phyloP scores from a whole-genome alignment of 2,797 vertebrate genomes.

The Ctenosaura bakeri region DNA sequence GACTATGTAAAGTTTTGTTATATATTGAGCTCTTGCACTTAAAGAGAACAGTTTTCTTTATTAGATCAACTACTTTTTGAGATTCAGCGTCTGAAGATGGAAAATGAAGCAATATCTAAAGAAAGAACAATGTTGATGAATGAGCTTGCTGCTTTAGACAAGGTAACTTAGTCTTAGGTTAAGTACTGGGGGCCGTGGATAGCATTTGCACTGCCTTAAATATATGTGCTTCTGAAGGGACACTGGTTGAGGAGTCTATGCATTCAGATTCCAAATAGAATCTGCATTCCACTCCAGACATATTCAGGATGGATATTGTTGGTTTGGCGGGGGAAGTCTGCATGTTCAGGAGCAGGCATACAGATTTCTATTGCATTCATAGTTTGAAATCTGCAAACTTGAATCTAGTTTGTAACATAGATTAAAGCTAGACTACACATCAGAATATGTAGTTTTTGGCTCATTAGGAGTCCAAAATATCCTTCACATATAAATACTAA shows the following conservation, averaged over 20 bases:
- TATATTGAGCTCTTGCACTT: constrained; percentile 57
- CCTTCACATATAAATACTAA: background rate
- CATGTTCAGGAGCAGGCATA: background rate
- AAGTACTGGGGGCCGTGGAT: background rate
- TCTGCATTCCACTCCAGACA: background rate
- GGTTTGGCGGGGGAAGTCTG: background rate
- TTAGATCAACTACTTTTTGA: constrained; percentile 77
- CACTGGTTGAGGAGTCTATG: background rate
- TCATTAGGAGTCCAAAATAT: background rate
- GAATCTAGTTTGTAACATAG: constrained; percentile 26
- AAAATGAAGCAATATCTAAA: constrained; percentile 73
- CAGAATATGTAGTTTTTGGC: background rate
- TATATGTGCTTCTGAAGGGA: background rate
- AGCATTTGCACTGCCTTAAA: background rate
- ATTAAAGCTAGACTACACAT: constrained; percentile 16
- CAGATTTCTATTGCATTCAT: background rate
- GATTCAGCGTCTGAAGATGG: constrained; percentile 76
- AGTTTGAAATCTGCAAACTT: constrained; percentile 27
- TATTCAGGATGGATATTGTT: background rate
- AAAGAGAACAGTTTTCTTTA: constrained; percentile 62
- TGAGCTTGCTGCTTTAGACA: constrained; percentile 75
- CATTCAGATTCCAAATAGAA: too few species aligned
- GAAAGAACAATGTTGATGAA: constrained; percentile 74
- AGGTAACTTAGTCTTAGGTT: constrained; percentile 70
- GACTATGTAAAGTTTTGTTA: constrained; percentile 59